These are phyloP conservation scores for Drosophila helvetica DNA, from an alignment of 2,888 invertebrate species.

Conservation along the genomic window DNA sequence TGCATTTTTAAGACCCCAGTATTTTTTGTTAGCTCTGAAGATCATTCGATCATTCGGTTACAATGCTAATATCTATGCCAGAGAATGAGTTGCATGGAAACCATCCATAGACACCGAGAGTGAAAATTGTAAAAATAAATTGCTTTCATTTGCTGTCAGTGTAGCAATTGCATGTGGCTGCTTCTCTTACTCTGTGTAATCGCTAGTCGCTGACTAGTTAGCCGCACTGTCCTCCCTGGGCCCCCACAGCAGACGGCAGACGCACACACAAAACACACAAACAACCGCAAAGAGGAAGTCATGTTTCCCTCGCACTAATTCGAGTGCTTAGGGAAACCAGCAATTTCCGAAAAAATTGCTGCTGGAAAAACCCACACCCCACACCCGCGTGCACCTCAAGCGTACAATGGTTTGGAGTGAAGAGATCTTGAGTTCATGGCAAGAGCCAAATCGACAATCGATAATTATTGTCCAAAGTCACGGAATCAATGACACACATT, in stretches of 20 bases:
- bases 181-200: slow-evolving; percentile 58
- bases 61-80: too few relatives aligned
- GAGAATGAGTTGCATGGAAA: too few relatives aligned
- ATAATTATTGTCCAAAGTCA: slow-evolving; percentile 17
- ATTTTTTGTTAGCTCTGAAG: too few relatives aligned
- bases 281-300: slow-evolving; percentile 34
- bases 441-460: not conserved
- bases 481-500: slow-evolving; percentile 42
- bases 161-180: slow-evolving; percentile 61
- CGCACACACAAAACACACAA: slow-evolving; percentile 20
- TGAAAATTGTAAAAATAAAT: too few relatives aligned
- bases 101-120: too few relatives aligned
- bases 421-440: slow-evolving; percentile 5
- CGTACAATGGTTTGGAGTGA: slow-evolving; percentile 52
- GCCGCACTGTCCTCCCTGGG: not conserved
- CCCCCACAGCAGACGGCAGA: not conserved
- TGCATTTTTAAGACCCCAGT: too few relatives aligned
- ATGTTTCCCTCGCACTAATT: slow-evolving; percentile 57
- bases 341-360: slow-evolving; percentile 72
- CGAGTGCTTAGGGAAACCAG: slow-evolving; percentile 58
- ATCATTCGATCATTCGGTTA: too few relatives aligned
- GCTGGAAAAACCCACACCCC: slow-evolving; percentile 62
- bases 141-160: too few relatives aligned
- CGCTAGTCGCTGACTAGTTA: slow-evolving; percentile 18
- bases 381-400: slow-evolving; percentile 58